A percentile compares a stretch with the other conserved stretches of the same genome.
phyloP scores from a whole-genome alignment of 2,797 vertebrate genomes.

The Zenarchopterus dispar region DNA sequence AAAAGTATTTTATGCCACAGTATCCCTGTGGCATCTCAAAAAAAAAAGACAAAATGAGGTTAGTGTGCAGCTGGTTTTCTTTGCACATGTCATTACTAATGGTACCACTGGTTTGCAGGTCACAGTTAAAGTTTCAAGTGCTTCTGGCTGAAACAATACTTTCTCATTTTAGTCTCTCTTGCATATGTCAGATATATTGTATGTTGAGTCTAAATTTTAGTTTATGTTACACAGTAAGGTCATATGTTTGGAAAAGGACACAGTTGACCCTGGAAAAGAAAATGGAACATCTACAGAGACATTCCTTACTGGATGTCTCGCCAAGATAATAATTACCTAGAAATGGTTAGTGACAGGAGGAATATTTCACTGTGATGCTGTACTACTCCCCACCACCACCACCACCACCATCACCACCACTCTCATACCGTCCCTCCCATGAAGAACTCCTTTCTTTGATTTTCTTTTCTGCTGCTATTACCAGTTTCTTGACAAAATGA shows the following conservation, averaged over 20 bases:
- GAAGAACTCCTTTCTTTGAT: slow-evolving; percentile 11
- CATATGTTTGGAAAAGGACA: slow-evolving; percentile 6
- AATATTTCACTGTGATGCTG: slow-evolving; percentile 1
- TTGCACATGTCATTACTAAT: neutral
- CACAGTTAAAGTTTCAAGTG: slow-evolving; percentile 6
- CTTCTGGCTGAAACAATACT: neutral
- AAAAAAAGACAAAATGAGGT: slow-evolving; percentile 38
- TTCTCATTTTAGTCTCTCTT: slow-evolving; percentile 6
- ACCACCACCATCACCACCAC: neutral
- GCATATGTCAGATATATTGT: neutral
- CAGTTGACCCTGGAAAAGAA: slow-evolving; percentile 18
- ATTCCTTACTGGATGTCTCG: slow-evolving; percentile 1
- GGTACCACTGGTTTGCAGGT: slow-evolving; percentile 12
- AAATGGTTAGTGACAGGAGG: slow-evolving; percentile 9
- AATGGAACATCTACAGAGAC: slow-evolving; percentile 11
- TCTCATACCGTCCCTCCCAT: neutral
- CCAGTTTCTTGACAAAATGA: slow-evolving; percentile 36
- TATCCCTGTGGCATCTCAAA: slow-evolving; percentile 3
- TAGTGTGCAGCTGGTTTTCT: slow-evolving; percentile 14
- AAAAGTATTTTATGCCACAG: slow-evolving; percentile 2
- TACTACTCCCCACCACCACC: too few relatives aligned
- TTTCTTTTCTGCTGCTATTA: neutral
- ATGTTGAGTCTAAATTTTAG: slow-evolving; percentile 16
- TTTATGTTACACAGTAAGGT: slow-evolving; percentile 35
- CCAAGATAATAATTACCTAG: slow-evolving; percentile 13